Evolutionary conservation across 2,888 invertebrate genomes (phyloP).

Genomic region (Muscina levida): DNA sequence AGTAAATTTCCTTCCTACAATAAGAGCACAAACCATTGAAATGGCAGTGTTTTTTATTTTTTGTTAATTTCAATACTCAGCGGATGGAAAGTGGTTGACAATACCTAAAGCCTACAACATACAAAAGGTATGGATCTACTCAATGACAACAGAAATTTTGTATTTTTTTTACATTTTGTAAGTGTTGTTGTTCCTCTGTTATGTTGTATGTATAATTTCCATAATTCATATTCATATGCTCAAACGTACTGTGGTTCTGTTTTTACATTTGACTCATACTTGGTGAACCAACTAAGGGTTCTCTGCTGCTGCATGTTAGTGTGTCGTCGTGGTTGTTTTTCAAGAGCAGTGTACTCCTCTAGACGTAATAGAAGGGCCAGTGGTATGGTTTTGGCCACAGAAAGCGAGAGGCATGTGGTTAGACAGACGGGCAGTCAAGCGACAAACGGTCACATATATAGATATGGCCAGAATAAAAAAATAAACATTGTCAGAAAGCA

Average conservation of each 20-base stretch:
- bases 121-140: slow-evolving; percentile 33
- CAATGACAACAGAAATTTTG: slow-evolving; percentile 43
- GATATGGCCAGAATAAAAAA: slow-evolving; percentile 63
- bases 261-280: background rate
- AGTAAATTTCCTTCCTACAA: slow-evolving; percentile 46
- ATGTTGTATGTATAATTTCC: slow-evolving; percentile 70
- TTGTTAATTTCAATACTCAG: slow-evolving; percentile 35
- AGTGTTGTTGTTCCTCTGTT: slow-evolving; percentile 58
- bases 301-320: slow-evolving; percentile 3
- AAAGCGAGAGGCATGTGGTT: slow-evolving; percentile 62
- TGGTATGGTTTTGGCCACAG: slow-evolving; percentile 42
- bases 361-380: slow-evolving; percentile 10
- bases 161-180: slow-evolving; percentile 64
- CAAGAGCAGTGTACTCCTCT: background rate
- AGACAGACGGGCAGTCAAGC: slow-evolving; percentile 53
- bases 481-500: slow-evolving; percentile 61
- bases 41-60: slow-evolving; percentile 1
- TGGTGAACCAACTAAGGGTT: slow-evolving; percentile 14
- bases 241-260: slow-evolving; percentile 61
- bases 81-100: slow-evolving; percentile 52
- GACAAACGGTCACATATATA: slow-evolving; percentile 58
- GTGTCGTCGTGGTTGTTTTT: slow-evolving; percentile 5
- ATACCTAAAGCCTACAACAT: slow-evolving; percentile 35
- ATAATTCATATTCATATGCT: slow-evolving; percentile 76
- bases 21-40: slow-evolving; percentile 8